Evolutionary conservation across 2,888 invertebrate genomes (phyloP).

Genomic region (Hoplodrina blanda): DNA sequence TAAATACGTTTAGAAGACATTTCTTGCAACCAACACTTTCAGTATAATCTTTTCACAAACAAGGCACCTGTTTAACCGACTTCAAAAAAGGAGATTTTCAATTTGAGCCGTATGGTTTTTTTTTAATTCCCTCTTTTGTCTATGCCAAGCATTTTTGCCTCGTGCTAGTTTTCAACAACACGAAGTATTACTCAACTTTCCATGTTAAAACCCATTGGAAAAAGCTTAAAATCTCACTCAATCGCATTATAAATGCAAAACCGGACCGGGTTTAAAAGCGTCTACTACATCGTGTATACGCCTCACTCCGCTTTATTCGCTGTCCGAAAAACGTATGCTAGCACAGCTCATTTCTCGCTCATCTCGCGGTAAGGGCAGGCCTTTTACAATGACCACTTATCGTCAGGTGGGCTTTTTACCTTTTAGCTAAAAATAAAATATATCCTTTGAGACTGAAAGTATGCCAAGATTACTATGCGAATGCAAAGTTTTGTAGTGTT

Average conservation of each 20-base stretch:
- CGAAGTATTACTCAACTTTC: conserved; percentile 1
- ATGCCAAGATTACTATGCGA: conserved; percentile 53
- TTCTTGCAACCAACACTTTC: too few relatives aligned
- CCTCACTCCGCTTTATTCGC: not conserved
- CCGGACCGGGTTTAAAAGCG: conserved; percentile 16
- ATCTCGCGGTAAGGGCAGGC: conserved; percentile 17
- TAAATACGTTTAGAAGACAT: too few relatives aligned
- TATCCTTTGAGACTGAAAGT: conserved; percentile 56
- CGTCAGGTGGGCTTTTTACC: conserved; percentile 64
- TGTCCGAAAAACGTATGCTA: not conserved
- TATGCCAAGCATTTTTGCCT: not conserved
- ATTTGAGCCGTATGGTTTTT: not conserved
- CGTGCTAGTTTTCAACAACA: not conserved
- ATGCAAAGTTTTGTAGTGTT: conserved; percentile 45
- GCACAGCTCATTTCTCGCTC: conserved; percentile 25
- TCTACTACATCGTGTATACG: not conserved
- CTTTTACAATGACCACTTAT: conserved; percentile 59
- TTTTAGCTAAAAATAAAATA: conserved; percentile 61
- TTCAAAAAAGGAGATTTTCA: too few relatives aligned
- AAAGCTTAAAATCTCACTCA: conserved; percentile 23
- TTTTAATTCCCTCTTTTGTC: not conserved
- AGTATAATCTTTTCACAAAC: too few relatives aligned
- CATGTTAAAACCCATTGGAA: not conserved
- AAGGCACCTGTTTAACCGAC: too few relatives aligned
- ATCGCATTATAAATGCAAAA: conserved; percentile 31